Conservation (phyloP, 2,113 vertebrate species). For the Lota lota region DNA sequence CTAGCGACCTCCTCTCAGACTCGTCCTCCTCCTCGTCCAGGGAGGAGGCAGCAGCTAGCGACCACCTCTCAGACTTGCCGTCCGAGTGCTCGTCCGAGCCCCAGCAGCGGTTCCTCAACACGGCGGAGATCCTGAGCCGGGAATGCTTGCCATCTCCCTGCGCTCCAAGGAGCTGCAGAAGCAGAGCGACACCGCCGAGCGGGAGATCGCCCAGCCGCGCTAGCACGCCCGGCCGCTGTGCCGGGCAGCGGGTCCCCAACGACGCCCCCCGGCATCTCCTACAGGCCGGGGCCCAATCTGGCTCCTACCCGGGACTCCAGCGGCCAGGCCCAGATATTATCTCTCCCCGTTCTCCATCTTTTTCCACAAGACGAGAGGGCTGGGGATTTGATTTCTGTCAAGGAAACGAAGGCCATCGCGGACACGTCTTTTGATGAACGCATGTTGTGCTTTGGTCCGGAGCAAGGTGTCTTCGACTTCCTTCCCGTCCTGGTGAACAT, state of each 20-base stretch:
- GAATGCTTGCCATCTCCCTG: slow-evolving; percentile 65
- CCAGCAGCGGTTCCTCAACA: slow-evolving; percentile 69
- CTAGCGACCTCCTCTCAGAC: too few species aligned
- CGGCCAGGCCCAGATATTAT: neutral
- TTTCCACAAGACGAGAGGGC: too few species aligned
- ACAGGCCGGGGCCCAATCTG: slow-evolving; percentile 57
- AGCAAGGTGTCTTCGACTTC: too few species aligned
- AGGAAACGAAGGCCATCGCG: too few species aligned
- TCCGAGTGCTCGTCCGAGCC: slow-evolving; percentile 11
- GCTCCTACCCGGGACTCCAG: slow-evolving; percentile 46
- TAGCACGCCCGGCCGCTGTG: slow-evolving; percentile 63
- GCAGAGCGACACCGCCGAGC: slow-evolving; percentile 52
- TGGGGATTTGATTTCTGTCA: too few species aligned
- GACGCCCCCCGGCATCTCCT: slow-evolving; percentile 47
- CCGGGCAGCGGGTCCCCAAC: slow-evolving; percentile 16
- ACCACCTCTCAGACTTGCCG: slow-evolving; percentile 4
- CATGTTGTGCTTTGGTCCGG: too few species aligned
- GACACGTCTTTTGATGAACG: too few species aligned
- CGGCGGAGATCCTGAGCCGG: slow-evolving; percentile 65
- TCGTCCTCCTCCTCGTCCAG: too few species aligned
- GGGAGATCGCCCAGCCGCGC: slow-evolving; percentile 59
- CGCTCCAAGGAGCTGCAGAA: slow-evolving; percentile 66
- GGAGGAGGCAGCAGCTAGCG: neutral
- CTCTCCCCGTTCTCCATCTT: too few species aligned
- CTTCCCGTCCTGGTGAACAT: too few species aligned